Evolutionary conservation across 2,797 vertebrate genomes (phyloP), one percentile per base, ranked within the genome.

Genomic region (Cirrhinus mrigala): DNA sequence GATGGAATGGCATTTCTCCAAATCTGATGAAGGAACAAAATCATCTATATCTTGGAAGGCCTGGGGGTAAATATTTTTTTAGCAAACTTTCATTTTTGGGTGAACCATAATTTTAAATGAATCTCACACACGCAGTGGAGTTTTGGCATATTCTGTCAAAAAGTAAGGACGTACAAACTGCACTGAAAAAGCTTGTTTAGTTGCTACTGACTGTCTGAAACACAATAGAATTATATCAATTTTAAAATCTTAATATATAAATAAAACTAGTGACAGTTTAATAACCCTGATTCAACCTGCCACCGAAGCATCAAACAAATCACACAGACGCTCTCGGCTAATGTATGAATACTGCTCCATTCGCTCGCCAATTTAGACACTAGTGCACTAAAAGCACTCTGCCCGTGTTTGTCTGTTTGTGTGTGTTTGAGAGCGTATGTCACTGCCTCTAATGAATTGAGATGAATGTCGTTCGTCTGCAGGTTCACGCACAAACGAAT

Each of bases 401-500:
- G 64, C 77, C 29, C 5, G 0, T 20, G 62, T 46, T 7, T 27
- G 50, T 18, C 0, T 29, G 75, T 73, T 22, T 64, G 44, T 83
- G 68, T 85, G 29, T 44, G 54, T 71, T 6, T 73, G 66, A 14
- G 80, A 29, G 71, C 0, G 64, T 8, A 44, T 50, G 37, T 66
- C 44, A 22, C 60, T 11, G 94, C 91, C 95, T 94, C 93, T 95
- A 92, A 90, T 92, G 93, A 93, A 95, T 93, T 91, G 91, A 95
- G 95, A 95, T 95, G 95, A 95, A 96, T 92, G 92, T 92, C 92
- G 90, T 91, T 91, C 87, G 91, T 92, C 90, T 91, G 90, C 89
- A 93, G 91, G 90, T 94, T 82, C 92, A 94, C 94, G 92, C 94
- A 91, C 94, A 95, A 78, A 24, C 33, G 95, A 95, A 95, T 94